These are phyloP conservation scores for Philonicus albiceps DNA, from an alignment of 2,888 invertebrate genomes.

Conservation along the genomic window DNA sequence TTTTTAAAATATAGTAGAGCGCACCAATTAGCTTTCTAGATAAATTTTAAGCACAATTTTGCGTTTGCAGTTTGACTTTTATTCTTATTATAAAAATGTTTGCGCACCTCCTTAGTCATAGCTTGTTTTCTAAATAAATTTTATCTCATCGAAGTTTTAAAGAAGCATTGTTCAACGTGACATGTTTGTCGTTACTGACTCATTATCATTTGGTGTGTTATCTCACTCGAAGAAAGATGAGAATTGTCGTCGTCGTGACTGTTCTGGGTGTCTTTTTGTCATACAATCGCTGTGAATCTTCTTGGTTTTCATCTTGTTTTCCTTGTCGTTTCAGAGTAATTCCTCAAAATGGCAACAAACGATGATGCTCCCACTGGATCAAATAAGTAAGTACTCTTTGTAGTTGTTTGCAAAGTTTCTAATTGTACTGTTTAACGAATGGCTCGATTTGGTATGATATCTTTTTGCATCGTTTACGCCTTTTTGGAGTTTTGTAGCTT, in stretches of 20 bases:
- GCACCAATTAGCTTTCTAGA: neutral
- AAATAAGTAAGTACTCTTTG: neutral
- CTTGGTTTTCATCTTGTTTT: neutral
- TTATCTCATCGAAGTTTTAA: neutral
- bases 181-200: neutral
- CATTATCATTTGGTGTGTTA: neutral
- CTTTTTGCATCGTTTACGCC: neutral
- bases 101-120: neutral
- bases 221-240: neutral
- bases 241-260: neutral
- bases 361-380: constrained; percentile 50
- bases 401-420: neutral
- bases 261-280: neutral
- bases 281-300: neutral
- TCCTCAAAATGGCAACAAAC: constrained; percentile 45
- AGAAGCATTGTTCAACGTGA: neutral
- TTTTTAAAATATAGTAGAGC: neutral
- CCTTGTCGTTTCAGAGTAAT: constrained; percentile 20
- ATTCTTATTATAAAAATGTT: neutral
- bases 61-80: neutral
- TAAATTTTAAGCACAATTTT: neutral
- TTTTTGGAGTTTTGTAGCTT: neutral
- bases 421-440: neutral
- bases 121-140: neutral
- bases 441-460: neutral